phyloP scores from a whole-genome alignment of 2,888 invertebrate species.

The Petrophora chlorosata region DNA sequence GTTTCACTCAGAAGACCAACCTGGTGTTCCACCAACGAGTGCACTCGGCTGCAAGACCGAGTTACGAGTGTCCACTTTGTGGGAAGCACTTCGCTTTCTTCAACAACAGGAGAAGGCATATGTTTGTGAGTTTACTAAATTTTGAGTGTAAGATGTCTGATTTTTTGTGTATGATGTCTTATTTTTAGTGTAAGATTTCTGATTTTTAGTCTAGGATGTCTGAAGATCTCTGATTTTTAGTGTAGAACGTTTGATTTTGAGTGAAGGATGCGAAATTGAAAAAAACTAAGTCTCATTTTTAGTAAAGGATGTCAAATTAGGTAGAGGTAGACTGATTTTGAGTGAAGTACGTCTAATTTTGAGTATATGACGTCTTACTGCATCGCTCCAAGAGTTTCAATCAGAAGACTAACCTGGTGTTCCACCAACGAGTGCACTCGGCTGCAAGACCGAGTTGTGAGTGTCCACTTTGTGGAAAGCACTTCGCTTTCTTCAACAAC shows the following conservation, averaged over 20 bases:
- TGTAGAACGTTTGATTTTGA: no score
- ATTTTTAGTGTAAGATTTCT: not conserved
- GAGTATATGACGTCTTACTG: no score
- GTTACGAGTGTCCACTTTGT: slow-evolving; percentile 69
- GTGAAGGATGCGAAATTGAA: no score
- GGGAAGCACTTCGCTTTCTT: slow-evolving; percentile 74
- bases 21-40: slow-evolving; percentile 69
- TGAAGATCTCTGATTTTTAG: no score
- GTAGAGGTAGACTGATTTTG: no score
- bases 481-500: slow-evolving; percentile 73
- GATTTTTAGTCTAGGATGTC: no score
- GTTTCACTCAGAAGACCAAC: slow-evolving; percentile 72
- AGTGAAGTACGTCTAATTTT: no score
- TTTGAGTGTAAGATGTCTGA: not conserved
- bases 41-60: slow-evolving; percentile 58
- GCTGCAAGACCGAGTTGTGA: slow-evolving; percentile 61
- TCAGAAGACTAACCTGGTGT: slow-evolving; percentile 70
- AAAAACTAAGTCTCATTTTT: no score
- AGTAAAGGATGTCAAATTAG: no score
- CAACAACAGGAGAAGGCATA: slow-evolving; percentile 70
- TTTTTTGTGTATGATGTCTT: not conserved
- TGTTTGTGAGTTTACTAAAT: slow-evolving; percentile 68
- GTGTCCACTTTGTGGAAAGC: slow-evolving; percentile 71
- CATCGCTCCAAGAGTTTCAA: slow-evolving; percentile 73
- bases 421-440: slow-evolving; percentile 68